Base-by-base conservation (phyloP, 2,888 invertebrate species). In the Timandra comae region DNA sequence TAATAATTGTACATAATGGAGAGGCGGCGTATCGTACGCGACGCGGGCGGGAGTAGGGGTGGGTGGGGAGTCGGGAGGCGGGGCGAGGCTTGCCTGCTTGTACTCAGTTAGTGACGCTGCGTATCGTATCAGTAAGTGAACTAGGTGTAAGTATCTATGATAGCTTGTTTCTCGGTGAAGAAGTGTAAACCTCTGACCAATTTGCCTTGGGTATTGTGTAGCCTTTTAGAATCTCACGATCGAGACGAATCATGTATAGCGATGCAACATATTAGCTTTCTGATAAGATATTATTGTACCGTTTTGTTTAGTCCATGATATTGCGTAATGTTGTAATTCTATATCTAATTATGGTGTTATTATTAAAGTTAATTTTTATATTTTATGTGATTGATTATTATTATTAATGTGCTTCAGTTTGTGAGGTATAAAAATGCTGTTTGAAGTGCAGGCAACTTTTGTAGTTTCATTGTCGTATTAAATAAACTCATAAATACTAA, bases 381-480 rank as follows among this genome's bases (percentile, higher is more conserved):
- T 73, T 79, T 80, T 72, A 72, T 67, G 68, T 49, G 66, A 57
- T 64, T 68, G 49, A 68, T 63, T 59, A 58, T 56, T 46, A 47
- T 52, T 53, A 63, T 67, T 63, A 68, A 69, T 77, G 77, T 81
- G 86, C 86, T 86, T 85, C 69, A 77, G 80, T 86, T 81, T 69
- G 82, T 82, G 75, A 74, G 73, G 71, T 78, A 70, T 75, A 74
- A 66, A 68, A 71, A 72, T 74, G 79, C 79, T 79, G 77, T 77
- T 82, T 74, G 76, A 80, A 81, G 74, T 81, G 85, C 86, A 78
- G 81, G 81, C 85, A 80, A 77, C 69, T 84, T 85, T 85, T 85
- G 86, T 86, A 86, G 86, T 85, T 86, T 86, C 86, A 86, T 86
- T 85, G 84, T 86, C 86, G 85, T 86, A 86, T 77, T 82, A 73